Percentiles rank a stretch among this genome's conserved stretches.
Conservation (phyloP, 2,797 vertebrate species). For the Sarcoramphus papa region DNA sequence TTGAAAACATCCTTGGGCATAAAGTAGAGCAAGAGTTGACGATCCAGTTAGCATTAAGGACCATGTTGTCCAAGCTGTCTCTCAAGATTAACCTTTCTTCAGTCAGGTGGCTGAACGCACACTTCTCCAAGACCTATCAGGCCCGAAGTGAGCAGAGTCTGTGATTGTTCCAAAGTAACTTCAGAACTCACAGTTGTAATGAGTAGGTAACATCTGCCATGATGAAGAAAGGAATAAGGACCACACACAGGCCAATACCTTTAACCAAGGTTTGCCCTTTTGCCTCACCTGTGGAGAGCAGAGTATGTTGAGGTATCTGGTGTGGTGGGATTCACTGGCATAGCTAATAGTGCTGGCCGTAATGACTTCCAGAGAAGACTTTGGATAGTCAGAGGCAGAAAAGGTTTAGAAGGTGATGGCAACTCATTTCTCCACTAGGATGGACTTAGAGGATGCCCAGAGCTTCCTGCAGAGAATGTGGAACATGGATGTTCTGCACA, state of each 20-base stretch:
- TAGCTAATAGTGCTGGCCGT: neutral
- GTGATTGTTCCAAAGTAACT: neutral
- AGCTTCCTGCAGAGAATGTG: neutral
- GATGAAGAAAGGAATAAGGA: neutral
- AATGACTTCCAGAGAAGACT: neutral
- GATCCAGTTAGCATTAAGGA: neutral
- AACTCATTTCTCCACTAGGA: neutral
- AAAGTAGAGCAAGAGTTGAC: neutral
- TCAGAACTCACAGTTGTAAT: neutral
- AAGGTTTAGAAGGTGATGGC: neutral
- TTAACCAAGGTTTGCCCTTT: neutral
- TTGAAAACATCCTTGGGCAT: neutral
- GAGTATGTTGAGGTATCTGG: neutral
- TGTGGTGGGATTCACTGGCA: neutral
- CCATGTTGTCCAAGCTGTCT: neutral
- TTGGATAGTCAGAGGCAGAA: neutral
- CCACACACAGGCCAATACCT: neutral
- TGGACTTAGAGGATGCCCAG: neutral
- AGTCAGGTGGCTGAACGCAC: neutral
- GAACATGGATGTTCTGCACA: neutral
- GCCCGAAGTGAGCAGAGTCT: neutral
- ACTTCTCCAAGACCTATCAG: neutral
- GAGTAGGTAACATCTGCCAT: neutral
- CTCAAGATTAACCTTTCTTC: neutral
- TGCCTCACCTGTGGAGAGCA: neutral